Evolutionary conservation across 2,113 vertebrate genomes (phyloP).

Genomic region (Uria lomvia): DNA sequence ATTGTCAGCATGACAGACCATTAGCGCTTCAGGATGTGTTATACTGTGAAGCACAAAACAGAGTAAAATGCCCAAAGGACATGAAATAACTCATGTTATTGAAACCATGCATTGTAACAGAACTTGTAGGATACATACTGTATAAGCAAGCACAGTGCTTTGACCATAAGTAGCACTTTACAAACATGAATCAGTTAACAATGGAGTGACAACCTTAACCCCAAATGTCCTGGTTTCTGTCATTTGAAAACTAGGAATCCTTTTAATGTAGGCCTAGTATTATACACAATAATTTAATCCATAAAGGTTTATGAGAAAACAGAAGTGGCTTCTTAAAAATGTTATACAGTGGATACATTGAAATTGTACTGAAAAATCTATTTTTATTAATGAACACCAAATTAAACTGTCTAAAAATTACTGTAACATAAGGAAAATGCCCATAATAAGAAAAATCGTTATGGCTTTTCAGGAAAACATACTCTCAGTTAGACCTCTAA

Average conservation of each 20-base stretch:
- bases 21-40: not conserved
- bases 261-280: not conserved
- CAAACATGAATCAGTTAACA: not conserved
- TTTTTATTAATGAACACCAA: not conserved
- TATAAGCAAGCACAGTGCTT: not conserved
- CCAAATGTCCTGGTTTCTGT: not conserved
- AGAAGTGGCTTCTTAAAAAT: not conserved
- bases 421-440: not conserved
- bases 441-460: not conserved
- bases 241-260: not conserved
- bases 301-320: not conserved
- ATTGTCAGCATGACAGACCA: not conserved
- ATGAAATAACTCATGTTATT: not conserved
- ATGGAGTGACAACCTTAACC: not conserved
- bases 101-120: not conserved
- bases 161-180: not conserved
- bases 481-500: not conserved
- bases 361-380: not conserved
- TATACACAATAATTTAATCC: not conserved
- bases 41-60: not conserved
- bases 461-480: not conserved
- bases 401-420: not conserved
- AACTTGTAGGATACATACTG: not conserved
- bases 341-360: not conserved
- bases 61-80: not conserved